Conservation (phyloP, 2,113 vertebrate species). For the Chionodraco myersi region DNA sequence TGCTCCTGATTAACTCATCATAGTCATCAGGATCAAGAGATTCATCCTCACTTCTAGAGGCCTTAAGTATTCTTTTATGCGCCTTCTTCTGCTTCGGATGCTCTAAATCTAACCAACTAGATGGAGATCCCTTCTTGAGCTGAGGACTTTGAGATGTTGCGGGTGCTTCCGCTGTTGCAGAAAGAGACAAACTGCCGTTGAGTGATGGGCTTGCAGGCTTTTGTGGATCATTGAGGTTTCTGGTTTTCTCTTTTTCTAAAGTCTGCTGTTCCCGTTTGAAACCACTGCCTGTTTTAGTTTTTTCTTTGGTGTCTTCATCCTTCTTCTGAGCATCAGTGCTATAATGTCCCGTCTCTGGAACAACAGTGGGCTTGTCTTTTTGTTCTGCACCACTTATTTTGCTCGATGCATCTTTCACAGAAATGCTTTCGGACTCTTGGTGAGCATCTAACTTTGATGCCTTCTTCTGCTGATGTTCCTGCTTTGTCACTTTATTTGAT, state of each 20-base stretch:
- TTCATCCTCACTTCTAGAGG: slow-evolving; percentile 84
- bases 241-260: slow-evolving; percentile 4
- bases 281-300: background rate
- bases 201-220: slow-evolving; percentile 6
- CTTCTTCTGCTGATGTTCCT: slow-evolving; percentile 16
- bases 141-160: slow-evolving; percentile 49
- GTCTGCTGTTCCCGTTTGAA: slow-evolving; percentile 21
- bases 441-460: slow-evolving; percentile 7
- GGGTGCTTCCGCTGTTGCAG: slow-evolving; percentile 41
- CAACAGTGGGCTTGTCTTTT: background rate
- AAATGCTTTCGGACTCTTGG: slow-evolving; percentile 15
- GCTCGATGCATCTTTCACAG: background rate
- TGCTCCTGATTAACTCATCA: slow-evolving; percentile 90
- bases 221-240: slow-evolving; percentile 14
- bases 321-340: slow-evolving; percentile 20
- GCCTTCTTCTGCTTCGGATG: slow-evolving; percentile 66
- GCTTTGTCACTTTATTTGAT: background rate
- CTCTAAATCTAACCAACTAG: slow-evolving; percentile 78
- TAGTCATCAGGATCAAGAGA: slow-evolving; percentile 86
- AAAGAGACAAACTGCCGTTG: slow-evolving; percentile 6
- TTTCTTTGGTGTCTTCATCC: slow-evolving; percentile 15
- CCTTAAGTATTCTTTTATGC: slow-evolving; percentile 66
- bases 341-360: slow-evolving; percentile 3
- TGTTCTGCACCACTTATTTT: slow-evolving; percentile 13
- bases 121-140: slow-evolving; percentile 58